Base-by-base conservation (phyloP, 1,140 invertebrate species). In the Drosophila subobscura region DNA sequence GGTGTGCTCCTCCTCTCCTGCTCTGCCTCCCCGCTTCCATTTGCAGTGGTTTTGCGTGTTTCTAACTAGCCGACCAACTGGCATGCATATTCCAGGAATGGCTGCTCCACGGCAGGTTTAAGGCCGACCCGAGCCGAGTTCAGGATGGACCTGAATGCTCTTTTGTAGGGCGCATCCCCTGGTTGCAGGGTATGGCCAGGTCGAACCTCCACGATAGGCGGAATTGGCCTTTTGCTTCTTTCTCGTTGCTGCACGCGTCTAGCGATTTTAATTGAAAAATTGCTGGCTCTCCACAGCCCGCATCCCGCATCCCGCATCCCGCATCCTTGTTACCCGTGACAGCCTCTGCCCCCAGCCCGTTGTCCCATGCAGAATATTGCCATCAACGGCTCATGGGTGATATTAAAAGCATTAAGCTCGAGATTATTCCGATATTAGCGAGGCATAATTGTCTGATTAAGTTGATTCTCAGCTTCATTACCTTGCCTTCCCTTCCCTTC, bases 371-470 rank as follows among this genome's bases (percentile, higher is more conserved):
- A 37, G 23, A 57, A 72, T 65, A 47, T 60, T 42, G 45, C 47
- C 22, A 29, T 64, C 51, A 51, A 45, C 41, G 58, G 66, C 63
- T 68, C 58, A 77, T 52, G 67, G 68, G 67, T 46, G 47, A 85
- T 86, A 85, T 85, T 71, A 77, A 85, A 85, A 75, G 73, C 81
- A 81, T 85, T 80, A 80, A 64, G 68, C 73, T 71, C 41, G 12
- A 81, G 81, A 80, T 86, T 86, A 85, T 77, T 81, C 65, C 60
- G 65, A 81, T 81, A 85, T 85, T 81, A 77, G 77, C 73, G 58
- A 33, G 46, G 66, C 81, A 85, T 86, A 81, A 86, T 80, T 85
- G 81, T 74, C 81, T 80, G 81, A 85, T 85, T 85, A 85, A 85
- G 81, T 71, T 45, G 61, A 75, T 72, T 55, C 58, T 49, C 29